Evolutionary conservation across 2,797 vertebrate genomes (phyloP).

Genomic region (Aplochiton taeniatus): DNA sequence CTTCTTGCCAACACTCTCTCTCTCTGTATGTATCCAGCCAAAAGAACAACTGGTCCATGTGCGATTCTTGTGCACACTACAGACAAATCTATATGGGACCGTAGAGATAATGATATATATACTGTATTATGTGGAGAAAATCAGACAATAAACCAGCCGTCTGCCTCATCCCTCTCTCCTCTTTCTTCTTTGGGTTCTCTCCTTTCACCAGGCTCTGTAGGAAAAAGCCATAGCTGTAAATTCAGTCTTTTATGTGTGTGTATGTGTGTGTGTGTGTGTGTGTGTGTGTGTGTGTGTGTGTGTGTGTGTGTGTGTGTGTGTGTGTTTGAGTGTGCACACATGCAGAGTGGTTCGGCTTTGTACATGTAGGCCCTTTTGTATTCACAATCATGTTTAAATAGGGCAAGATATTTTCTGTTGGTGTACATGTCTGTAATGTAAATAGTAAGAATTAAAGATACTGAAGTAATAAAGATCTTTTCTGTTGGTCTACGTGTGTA

Average conservation of each 20-base stretch:
- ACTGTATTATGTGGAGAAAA: conserved; percentile 11
- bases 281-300: background rate
- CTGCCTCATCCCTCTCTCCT: conserved; percentile 5
- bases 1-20: too few species aligned
- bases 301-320: background rate
- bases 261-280: background rate
- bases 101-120: conserved; percentile 23
- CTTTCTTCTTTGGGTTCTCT: conserved; percentile 11
- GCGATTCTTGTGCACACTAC: background rate
- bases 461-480: too few species aligned
- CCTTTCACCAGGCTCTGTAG: conserved; percentile 26
- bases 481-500: too few species aligned
- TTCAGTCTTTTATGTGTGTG: background rate
- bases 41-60: conserved; percentile 24
- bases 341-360: too few species aligned
- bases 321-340: background rate
- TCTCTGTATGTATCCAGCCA: too few species aligned
- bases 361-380: too few species aligned
- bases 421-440: conserved; percentile 5
- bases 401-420: too few species aligned
- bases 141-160: background rate
- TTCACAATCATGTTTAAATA: too few species aligned
- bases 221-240: conserved; percentile 6
- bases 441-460: too few species aligned
- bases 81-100: background rate